A percentile compares a stretch with the other conserved stretches of the same genome.
Evolutionary conservation across 2,888 invertebrate species (phyloP).

Genomic region (Napeogenes inachia): DNA sequence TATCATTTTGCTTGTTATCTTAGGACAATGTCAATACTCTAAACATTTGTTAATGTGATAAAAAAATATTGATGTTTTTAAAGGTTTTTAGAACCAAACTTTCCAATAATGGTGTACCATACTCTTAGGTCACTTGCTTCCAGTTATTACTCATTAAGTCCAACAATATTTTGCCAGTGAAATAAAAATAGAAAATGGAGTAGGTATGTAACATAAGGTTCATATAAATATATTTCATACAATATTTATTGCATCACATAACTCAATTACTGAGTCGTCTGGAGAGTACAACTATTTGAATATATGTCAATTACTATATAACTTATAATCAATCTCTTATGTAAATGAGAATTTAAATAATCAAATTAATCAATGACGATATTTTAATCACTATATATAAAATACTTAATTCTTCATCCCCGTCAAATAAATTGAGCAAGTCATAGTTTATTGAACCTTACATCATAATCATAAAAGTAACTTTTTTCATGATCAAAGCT

Average conservation of each 20-base stretch:
- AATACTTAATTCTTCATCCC: slow-evolving; percentile 60
- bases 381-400: slow-evolving; percentile 20
- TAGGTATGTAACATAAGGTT: neutral
- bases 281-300: no score
- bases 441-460: slow-evolving; percentile 46
- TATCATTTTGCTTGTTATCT: neutral
- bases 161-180: slow-evolving; percentile 54
- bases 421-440: slow-evolving; percentile 59
- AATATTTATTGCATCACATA: no score
- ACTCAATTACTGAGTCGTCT: no score
- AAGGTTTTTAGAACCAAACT: slow-evolving; percentile 44
- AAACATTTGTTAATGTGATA: slow-evolving; percentile 41
- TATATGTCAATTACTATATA: no score
- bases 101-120: slow-evolving; percentile 55
- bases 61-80: slow-evolving; percentile 43
- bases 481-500: slow-evolving; percentile 47
- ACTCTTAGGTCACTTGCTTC: slow-evolving; percentile 53
- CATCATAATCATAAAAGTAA: slow-evolving; percentile 48
- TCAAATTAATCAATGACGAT: no score
- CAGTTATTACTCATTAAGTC: slow-evolving; percentile 59
- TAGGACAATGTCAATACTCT: slow-evolving; percentile 44
- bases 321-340: no score
- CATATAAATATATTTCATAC: no score
- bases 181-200: slow-evolving; percentile 11
- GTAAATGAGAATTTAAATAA: no score